Percentiles rank a stretch among this genome's conserved stretches.
Conservation (phyloP, 2,888 invertebrate species). For the Beris morrisii region DNA sequence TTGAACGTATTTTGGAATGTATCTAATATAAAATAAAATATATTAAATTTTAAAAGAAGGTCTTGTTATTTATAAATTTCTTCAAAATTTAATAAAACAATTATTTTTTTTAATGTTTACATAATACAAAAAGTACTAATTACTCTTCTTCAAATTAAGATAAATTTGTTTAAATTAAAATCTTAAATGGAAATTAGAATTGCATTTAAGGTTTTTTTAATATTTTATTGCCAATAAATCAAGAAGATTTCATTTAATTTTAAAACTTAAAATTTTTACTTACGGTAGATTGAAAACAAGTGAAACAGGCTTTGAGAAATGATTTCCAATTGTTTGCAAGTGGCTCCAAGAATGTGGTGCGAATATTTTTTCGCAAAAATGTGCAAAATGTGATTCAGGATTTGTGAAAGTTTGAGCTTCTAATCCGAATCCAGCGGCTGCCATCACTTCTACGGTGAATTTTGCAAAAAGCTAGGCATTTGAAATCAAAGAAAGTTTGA, state of each 20-base stretch:
- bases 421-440: conserved; percentile 35
- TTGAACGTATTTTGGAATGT: conserved; percentile 19
- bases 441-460: conserved; percentile 36
- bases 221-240: too few species aligned
- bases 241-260: not conserved
- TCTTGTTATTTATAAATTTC: too few species aligned
- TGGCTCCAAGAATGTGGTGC: conserved; percentile 28
- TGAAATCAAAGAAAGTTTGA: not conserved
- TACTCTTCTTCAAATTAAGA: too few species aligned
- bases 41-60: too few species aligned
- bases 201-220: too few species aligned
- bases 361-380: conserved; percentile 31
- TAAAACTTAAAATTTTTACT: conserved; percentile 1
- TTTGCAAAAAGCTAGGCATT: conserved; percentile 32
- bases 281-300: conserved; percentile 11
- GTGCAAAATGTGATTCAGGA: conserved; percentile 32
- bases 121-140: too few species aligned
- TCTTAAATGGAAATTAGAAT: too few species aligned
- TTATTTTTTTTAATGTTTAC: not conserved
- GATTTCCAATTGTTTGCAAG: conserved; percentile 17
- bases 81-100: not conserved
- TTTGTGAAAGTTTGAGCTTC: conserved; percentile 38
- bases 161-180: too few species aligned
- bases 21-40: not conserved
- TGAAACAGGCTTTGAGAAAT: not conserved